phyloP scores from a whole-genome alignment of 2,113 vertebrate species.

The Psettodes erumei region DNA sequence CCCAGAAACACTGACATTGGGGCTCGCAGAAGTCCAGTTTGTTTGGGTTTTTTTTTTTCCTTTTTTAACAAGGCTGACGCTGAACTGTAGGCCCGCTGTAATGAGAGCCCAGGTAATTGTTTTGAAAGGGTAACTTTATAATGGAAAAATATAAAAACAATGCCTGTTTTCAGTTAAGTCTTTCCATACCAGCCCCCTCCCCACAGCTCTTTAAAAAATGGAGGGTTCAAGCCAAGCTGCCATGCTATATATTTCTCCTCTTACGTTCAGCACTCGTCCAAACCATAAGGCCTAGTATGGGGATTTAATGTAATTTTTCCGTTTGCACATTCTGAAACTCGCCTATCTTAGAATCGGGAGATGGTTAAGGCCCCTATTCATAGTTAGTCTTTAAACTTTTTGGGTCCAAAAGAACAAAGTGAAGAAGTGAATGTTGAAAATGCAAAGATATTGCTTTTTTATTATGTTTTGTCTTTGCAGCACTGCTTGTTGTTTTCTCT shows the following conservation, averaged over 20 bases:
- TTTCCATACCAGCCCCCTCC: constrained; percentile 65
- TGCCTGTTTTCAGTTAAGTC: constrained; percentile 79
- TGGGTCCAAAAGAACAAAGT: background rate
- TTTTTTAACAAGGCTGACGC: constrained; percentile 55
- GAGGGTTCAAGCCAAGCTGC: constrained; percentile 48
- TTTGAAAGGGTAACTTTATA: constrained; percentile 78
- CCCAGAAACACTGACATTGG: constrained; percentile 27
- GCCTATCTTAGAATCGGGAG: constrained; percentile 3
- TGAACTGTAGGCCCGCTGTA: constrained; percentile 51
- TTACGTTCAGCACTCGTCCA: constrained; percentile 32
- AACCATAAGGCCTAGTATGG: constrained; percentile 33
- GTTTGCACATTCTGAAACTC: constrained; percentile 17
- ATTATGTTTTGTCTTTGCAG: constrained; percentile 1
- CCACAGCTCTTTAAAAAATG: constrained; percentile 45
- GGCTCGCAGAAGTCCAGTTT: constrained; percentile 27
- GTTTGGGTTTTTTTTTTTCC: constrained; percentile 6
- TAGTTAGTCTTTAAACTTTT: background rate
- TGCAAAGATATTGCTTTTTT: background rate
- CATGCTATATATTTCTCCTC: constrained; percentile 69
- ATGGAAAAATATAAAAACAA: constrained; percentile 81
- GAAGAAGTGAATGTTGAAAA: background rate
- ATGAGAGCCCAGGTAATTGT: constrained; percentile 75
- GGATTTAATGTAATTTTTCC: constrained; percentile 60
- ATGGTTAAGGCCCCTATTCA: background rate
- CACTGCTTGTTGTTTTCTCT: constrained; percentile 29